These are phyloP conservation scores for Petrophora chlorosata DNA, from an alignment of 2,888 invertebrate genomes.

Conservation along the genomic window DNA sequence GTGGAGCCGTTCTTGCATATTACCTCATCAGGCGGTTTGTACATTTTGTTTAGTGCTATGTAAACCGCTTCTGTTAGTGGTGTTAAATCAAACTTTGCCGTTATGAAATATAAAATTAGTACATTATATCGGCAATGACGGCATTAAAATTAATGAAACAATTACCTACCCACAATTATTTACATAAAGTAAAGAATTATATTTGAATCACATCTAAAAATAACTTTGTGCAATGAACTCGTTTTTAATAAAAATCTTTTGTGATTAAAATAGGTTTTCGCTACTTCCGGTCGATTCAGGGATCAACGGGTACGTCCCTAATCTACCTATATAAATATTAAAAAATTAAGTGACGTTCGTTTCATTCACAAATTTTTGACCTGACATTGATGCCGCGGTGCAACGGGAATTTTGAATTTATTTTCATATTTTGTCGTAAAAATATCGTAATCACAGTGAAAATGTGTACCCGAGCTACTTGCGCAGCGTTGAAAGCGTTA, in stretches of 20 bases:
- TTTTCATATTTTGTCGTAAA: conserved; percentile 8
- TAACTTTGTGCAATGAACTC: neutral
- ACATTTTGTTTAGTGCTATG: conserved; percentile 34
- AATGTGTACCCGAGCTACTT: conserved; percentile 79
- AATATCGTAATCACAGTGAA: conserved; percentile 35
- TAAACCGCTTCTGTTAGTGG: conserved; percentile 1
- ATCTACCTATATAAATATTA: conserved; percentile 43
- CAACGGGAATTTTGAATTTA: conserved; percentile 1
- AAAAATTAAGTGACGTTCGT: conserved; percentile 36
- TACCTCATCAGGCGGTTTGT: conserved; percentile 83
- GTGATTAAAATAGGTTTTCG: conserved; percentile 42
- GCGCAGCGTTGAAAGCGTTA: conserved; percentile 79
- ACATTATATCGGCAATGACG: no score
- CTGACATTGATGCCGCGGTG: conserved; percentile 8
- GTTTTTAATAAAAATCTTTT: conserved; percentile 33
- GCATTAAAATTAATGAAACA: neutral
- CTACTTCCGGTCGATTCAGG: conserved; percentile 50
- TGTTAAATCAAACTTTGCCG: no score
- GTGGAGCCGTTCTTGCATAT: conserved; percentile 79
- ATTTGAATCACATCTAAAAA: neutral
- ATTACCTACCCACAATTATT: neutral
- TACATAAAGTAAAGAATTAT: neutral
- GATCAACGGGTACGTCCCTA: conserved; percentile 63
- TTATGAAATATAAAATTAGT: no score
- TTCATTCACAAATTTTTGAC: neutral